Percentiles rank a stretch among this genome's conserved stretches.
Evolutionary conservation across 2,113 vertebrate species (phyloP).

Genomic region (Anguilla japonica): DNA sequence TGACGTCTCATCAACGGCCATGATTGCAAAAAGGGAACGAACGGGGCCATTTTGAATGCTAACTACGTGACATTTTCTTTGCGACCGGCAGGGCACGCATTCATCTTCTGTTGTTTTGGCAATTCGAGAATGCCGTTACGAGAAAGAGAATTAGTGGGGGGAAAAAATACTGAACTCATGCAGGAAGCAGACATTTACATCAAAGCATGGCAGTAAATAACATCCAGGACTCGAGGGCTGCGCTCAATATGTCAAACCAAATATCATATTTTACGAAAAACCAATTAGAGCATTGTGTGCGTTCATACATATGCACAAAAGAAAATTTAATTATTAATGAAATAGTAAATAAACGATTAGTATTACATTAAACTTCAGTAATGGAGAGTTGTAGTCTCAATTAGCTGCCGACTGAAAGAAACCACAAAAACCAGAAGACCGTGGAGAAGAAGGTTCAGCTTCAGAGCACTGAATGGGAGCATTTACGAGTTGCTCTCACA

Average conservation of each 20-base stretch:
- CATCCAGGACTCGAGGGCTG: not conserved
- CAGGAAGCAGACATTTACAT: no score
- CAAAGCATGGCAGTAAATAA: not conserved
- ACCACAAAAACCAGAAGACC: no score
- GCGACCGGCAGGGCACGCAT: not conserved
- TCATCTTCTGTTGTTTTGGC: not conserved
- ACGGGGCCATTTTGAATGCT: not conserved
- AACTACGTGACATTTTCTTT: not conserved
- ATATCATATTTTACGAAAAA: not conserved
- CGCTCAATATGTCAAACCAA: not conserved
- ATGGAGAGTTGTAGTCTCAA: no score
- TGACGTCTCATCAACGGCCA: not conserved
- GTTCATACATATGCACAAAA: not conserved
- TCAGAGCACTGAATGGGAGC: not conserved
- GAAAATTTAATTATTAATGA: not conserved
- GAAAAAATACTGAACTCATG: not conserved
- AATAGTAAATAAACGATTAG: not conserved
- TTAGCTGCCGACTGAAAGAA: no score
- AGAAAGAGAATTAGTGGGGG: not conserved
- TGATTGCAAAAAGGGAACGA: not conserved
- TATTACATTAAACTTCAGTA: no score
- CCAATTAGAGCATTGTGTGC: not conserved
- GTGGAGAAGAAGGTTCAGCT: no score
- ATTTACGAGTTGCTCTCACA: not conserved
- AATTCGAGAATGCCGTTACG: not conserved